Evolutionary conservation across 92 coral and sea anemone genomes (phyloP).

Genomic region (Actinostola sp.): DNA sequence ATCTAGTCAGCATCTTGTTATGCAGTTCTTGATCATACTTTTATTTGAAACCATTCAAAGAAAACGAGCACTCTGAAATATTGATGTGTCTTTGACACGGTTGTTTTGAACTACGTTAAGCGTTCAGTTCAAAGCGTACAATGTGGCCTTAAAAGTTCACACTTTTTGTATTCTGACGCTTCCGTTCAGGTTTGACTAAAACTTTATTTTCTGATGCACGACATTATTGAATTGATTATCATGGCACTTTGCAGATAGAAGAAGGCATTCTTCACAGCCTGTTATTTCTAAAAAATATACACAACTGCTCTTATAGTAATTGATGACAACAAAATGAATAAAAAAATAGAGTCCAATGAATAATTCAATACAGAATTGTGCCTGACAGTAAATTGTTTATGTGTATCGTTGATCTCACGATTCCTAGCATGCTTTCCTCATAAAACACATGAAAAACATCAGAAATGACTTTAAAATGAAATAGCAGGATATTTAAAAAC

Average conservation of each 20-base stretch:
- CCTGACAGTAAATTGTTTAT: too few relatives aligned
- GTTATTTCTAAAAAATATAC: background rate
- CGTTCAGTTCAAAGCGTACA: too few relatives aligned
- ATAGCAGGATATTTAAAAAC: constrained; percentile 23
- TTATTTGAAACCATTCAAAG: background rate
- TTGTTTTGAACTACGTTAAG: too few relatives aligned
- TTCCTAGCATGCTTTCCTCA: background rate
- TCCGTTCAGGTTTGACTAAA: background rate
- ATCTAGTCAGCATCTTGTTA: background rate
- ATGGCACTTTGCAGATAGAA: background rate
- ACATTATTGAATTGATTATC: background rate
- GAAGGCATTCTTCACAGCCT: background rate
- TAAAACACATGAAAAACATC: background rate
- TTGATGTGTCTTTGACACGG: too few relatives aligned
- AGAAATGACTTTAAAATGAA: constrained; percentile 1
- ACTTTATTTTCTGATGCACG: background rate
- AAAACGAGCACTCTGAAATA: constrained; percentile 1
- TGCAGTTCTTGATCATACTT: background rate
- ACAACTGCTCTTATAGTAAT: background rate
- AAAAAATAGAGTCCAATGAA: background rate
- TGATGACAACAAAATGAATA: background rate
- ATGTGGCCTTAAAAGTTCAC: too few relatives aligned
- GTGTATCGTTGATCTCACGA: too few relatives aligned
- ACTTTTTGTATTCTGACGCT: background rate
- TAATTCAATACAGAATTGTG: background rate